Evolutionary conservation across 2,113 vertebrate species (phyloP).

Genomic region (Pedetes capensis): DNA sequence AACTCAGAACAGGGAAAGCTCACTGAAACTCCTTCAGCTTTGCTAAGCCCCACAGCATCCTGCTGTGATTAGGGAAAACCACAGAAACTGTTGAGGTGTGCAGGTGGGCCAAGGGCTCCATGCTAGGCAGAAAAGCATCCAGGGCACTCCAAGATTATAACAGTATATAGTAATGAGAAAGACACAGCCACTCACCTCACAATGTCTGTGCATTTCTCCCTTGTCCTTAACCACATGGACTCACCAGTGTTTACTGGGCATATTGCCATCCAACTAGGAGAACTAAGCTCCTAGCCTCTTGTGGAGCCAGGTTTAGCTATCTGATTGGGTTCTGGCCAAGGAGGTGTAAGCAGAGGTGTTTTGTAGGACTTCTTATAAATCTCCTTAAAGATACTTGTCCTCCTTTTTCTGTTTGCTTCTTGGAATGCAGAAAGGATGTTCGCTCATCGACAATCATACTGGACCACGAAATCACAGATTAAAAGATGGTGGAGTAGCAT

Average conservation of each 20-base stretch:
- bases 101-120: background rate
- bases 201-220: background rate
- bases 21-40: background rate
- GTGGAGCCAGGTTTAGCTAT: background rate
- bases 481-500: rapidly evolving
- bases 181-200: background rate
- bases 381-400: background rate
- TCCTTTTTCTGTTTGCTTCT: background rate
- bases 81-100: rapidly evolving
- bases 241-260: background rate
- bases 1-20: background rate
- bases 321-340: background rate
- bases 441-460: background rate
- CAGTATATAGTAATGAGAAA: background rate
- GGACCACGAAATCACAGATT: background rate
- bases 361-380: background rate
- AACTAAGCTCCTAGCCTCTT: background rate
- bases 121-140: rapidly evolving
- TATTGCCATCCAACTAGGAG: background rate
- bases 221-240: background rate
- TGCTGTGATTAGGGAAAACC: background rate
- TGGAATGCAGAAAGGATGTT: background rate
- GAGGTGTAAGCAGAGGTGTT: background rate
- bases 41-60: background rate
- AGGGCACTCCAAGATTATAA: background rate